Base-by-base conservation (phyloP, 2,113 vertebrate species). In the Bucco capensis region DNA sequence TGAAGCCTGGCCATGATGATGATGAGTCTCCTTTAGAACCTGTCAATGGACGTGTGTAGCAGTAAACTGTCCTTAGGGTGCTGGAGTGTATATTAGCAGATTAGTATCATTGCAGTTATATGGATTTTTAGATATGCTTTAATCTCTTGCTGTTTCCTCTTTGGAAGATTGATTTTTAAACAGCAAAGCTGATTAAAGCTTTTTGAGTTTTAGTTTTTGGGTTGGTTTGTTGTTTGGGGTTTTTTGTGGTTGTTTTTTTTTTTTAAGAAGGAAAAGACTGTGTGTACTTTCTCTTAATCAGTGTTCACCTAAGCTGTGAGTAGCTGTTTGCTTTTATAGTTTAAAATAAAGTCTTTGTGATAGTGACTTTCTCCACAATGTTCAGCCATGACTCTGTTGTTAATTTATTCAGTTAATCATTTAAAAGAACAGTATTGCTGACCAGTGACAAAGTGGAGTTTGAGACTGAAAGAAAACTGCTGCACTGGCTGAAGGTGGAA, bases 391-490 rank as follows among this genome's bases (percentile, higher is more conserved):
- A 64, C 38, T 85, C 58, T 84, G 47, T 53, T 64, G 67, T 69
- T 92, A 61, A 88, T 93, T 79, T 72, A 70, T 82, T 81, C 14
- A 72, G 78, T 94, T 94, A 96, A 91, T 86, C 44, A 90, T 91
- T n/a, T 94, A 87, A 75, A 88, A 44, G 53, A 83, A 80, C 37
- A 57, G 33, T 72, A 56, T 65, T 69, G 42, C 54, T 80, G 42
- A 70, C 54, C 53, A 79, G 35, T 69, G 49, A 31, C 64, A 92
- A 71, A 86, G 33, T 19, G 35, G 61, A 66, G 17, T 51, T 70
- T 79, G 64, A 88, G 49, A 79, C 22, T 71, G 77, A 88, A 92
- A 85, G 47, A 70, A 90, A 94, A 33, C 53, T 84, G n/a, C 56
- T 75, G 72, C 19, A 25, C 21, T 81, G 47, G 23, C 64, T 87